Evolutionary conservation across 2,888 invertebrate genomes (phyloP), one percentile per base, ranked within the genome.

Genomic region (Oxystoma pomonae): DNA sequence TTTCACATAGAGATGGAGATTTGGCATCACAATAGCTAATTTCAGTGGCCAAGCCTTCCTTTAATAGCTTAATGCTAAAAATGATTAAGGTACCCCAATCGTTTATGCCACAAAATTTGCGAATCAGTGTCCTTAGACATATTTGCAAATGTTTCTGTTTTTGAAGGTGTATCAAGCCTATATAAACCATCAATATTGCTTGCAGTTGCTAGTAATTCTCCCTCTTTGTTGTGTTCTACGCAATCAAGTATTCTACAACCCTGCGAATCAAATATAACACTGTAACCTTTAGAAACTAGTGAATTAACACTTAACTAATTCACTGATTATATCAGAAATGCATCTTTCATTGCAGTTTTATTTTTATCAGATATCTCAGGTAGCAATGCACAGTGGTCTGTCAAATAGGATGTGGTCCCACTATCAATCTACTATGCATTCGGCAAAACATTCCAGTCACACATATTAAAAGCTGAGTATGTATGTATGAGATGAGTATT

Each of bases 271-370:
- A 72, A 70, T 49, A 57, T 57, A 20, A 70, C 67, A 56, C 60
- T 55, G 21, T 59, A 51, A 22, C 69, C 69, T 55, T 70, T 72
- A 9, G 65, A 62, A 21, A 68, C 65, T 2, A 71, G 64, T 52
- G 61, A 56, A 59, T 65, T 67, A 12, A 72, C 69, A 55, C 70
- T 71, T 20, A 71, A 57, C 35, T 72, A 64, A 57, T 72, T 71
- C 12, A 61, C 67, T 51, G 66, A 60, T 52, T 16, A 70, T 67
- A 56, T 67, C 63, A 20, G 68, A 67, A 16, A 66, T 66, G n/a
- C 55, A 57, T 20, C 35, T 22, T 20, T 62, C 55, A 3, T 16
- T 56, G 16, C 57, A 60, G 50, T 55, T 16, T 51, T 19, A 58
- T 60, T 51, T 58, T 50, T 18, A 17, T 64, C 55, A 16, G 62